Base-by-base conservation (phyloP, 2,797 vertebrate genomes). In the Tragelaphus oryx region DNA sequence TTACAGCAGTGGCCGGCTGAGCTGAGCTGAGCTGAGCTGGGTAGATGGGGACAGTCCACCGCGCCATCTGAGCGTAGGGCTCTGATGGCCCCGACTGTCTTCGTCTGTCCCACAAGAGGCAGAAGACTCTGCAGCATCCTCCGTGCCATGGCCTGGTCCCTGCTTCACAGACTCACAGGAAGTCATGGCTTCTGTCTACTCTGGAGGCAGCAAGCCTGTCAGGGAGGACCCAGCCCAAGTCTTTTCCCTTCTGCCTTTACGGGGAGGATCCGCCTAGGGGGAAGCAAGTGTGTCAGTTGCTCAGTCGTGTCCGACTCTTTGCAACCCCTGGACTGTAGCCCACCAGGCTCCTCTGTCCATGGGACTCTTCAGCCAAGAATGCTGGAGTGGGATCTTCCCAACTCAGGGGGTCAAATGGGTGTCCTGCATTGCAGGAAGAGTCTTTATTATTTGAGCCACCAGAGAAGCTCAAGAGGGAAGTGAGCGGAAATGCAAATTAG, bases 11-110 rank as follows among this genome's bases (percentile, higher is more conserved):
- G 91, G 59, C 41, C 16, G n/a, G n/a, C n/a, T n/a, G n/a, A 0
- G 30, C 22, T 24, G 46, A 62, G 12, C 33, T 24, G 46, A 62
- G 12, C 33, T 44, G 0, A 0, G 48, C 44, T 17, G 16, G 52
- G 74, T 54, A 14, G 82, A 65, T 41, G 68, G 46, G 13, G 80
- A 28, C 48, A 20, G 60, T 5, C 50, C 30, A 37, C 0, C 0
- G n/a, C 26, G 17, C 28, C 1, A 6, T 37, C 59, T 46, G 41
- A 37, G 12, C 0, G 24, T 28, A 41, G 68, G 71, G 52, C 50
- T 30, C 74, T 1, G 46, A 20, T 33, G 65, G 48, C 84, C 54
- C 83, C 12, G 1, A 54, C 48, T 13, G 59, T 59, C 54, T 75
- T 79, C 46, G n/a, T 17, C 5, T 16, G 22, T 48, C 54, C 57